Conservation (phyloP, 2,888 invertebrate genomes). For the Agonopterix subpropinquella region DNA sequence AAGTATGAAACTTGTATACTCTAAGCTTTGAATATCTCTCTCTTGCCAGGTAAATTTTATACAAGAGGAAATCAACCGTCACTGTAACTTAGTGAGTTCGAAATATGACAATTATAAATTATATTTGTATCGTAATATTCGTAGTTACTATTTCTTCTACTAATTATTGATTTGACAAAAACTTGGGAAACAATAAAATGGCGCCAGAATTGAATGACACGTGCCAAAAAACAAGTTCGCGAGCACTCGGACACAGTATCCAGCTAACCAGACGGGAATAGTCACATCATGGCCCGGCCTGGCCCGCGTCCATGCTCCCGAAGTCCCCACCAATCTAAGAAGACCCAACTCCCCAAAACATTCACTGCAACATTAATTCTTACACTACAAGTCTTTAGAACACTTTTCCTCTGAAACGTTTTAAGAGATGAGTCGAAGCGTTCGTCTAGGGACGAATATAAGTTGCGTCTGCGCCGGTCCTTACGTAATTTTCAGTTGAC, state of each 20-base stretch:
- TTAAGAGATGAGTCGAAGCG: slow-evolving; percentile 32
- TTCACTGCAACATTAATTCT: not conserved
- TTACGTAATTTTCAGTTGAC: slow-evolving; percentile 68
- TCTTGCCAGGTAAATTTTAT: too few species aligned
- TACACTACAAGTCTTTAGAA: slow-evolving; percentile 11
- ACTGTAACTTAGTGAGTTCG: too few species aligned
- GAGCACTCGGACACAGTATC: slow-evolving; percentile 52
- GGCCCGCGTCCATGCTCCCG: slow-evolving; percentile 60
- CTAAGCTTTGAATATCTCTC: too few species aligned
- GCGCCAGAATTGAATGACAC: slow-evolving; percentile 54
- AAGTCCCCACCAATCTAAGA: slow-evolving; percentile 21
- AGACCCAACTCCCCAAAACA: slow-evolving; percentile 19
- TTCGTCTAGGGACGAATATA: slow-evolving; percentile 48
- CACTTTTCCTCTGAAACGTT: slow-evolving; percentile 30
- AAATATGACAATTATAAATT: too few species aligned
- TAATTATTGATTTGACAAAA: not conserved
- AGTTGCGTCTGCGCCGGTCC: slow-evolving; percentile 60
- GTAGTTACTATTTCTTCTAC: too few species aligned
- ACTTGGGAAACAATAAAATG: slow-evolving; percentile 22
- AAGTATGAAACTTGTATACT: too few species aligned
- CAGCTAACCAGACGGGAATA: slow-evolving; percentile 70
- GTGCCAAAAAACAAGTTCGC: slow-evolving; percentile 49
- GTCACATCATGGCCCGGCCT: slow-evolving; percentile 69
- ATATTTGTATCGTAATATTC: too few species aligned
- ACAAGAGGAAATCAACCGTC: too few species aligned